Conservation (phyloP, 2,797 vertebrate species). For the Petrocephalus schoutedeni region DNA sequence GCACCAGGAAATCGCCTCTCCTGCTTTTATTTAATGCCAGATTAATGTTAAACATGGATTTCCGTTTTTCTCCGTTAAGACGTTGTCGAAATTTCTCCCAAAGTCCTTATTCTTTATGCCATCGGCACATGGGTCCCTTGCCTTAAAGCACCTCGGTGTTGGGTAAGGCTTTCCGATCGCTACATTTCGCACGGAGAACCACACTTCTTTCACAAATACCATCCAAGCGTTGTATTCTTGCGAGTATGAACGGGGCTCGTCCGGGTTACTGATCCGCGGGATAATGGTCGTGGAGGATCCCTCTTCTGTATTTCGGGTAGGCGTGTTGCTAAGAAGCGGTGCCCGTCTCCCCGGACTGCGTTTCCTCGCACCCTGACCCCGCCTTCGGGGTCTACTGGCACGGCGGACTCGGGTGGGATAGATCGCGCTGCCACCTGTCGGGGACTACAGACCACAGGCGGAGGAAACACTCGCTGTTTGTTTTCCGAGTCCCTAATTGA, state of each 20-base stretch:
- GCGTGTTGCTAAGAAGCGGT: slow-evolving; percentile 30
- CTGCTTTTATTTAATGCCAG: neutral
- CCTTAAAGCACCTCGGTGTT: neutral
- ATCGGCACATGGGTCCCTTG: slow-evolving; percentile 18
- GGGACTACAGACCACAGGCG: neutral
- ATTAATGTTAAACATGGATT: neutral
- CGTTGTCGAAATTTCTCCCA: neutral
- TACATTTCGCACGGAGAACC: neutral
- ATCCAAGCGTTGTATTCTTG: slow-evolving; percentile 4
- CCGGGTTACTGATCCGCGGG: neutral
- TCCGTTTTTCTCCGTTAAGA: neutral
- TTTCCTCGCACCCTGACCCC: slow-evolving; percentile 24
- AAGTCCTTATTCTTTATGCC: slow-evolving; percentile 7
- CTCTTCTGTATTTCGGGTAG: slow-evolving; percentile 15
- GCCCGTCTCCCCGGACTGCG: slow-evolving; percentile 26
- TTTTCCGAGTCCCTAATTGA: neutral
- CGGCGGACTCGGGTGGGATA: neutral
- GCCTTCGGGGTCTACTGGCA: slow-evolving; percentile 18
- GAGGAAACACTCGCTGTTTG: neutral
- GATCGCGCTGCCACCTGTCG: slow-evolving; percentile 33
- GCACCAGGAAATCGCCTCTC: neutral
- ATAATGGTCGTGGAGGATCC: neutral
- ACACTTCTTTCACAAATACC: neutral
- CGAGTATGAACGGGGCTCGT: neutral
- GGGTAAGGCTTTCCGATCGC: slow-evolving; percentile 8